Conservation (phyloP, 2,113 vertebrate species). For the Probosciger aterrimus region DNA sequence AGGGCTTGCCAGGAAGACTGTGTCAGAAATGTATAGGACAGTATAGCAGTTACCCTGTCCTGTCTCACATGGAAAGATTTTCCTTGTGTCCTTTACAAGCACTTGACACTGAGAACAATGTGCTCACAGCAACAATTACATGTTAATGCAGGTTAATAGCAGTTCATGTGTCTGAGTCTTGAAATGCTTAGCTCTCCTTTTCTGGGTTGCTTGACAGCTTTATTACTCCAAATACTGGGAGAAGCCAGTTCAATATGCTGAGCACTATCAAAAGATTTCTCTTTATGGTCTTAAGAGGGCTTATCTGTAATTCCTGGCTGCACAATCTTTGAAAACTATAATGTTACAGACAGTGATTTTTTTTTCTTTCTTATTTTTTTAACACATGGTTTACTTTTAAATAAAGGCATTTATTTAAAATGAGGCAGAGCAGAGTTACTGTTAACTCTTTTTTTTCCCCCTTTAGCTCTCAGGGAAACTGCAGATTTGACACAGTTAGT, state of each 20-base stretch:
- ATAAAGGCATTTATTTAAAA: background rate
- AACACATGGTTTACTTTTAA: constrained; percentile 26
- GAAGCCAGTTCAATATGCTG: constrained; percentile 26
- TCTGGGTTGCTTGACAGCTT: constrained; percentile 35
- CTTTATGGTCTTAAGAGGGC: constrained; percentile 30
- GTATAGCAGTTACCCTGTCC: background rate
- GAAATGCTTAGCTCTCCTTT: constrained; percentile 19
- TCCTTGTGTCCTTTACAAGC: constrained; percentile 8
- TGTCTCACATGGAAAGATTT: background rate
- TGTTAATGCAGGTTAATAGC: constrained; percentile 15
- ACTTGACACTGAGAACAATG: background rate
- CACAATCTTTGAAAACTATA: constrained; percentile 16
- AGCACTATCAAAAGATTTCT: background rate
- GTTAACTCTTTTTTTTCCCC: background rate
- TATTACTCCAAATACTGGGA: constrained; percentile 3
- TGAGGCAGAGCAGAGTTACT: background rate
- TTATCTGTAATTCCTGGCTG: constrained; percentile 57
- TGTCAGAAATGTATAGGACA: background rate
- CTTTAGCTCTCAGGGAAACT: background rate
- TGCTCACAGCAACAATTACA: constrained; percentile 13
- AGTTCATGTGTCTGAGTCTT: constrained; percentile 38
- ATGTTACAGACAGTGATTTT: background rate
- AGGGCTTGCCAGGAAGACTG: background rate
- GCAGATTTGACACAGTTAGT: background rate
- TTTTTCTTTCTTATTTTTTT: background rate